Evolutionary conservation across 2,888 invertebrate genomes (phyloP).

Genomic region (Orgyia antiqua): DNA sequence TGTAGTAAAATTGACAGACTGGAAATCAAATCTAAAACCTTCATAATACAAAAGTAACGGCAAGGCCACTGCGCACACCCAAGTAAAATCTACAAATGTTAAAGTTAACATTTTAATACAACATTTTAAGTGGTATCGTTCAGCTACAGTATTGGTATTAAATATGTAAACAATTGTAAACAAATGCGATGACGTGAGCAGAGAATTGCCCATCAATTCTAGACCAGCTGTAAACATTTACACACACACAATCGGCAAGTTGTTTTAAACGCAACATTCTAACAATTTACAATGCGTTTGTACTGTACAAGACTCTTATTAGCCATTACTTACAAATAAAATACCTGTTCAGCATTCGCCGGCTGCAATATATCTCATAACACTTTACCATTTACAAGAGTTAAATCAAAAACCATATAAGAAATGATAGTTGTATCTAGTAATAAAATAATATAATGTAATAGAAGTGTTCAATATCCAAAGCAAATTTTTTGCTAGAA

Average conservation of each 20-base stretch:
- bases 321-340: slow-evolving; percentile 18
- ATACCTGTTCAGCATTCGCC: slow-evolving; percentile 6
- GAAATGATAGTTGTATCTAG: no score
- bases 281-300: slow-evolving; percentile 19
- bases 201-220: slow-evolving; percentile 26
- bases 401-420: no score
- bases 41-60: no score
- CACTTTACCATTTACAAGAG: no score
- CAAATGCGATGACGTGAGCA: slow-evolving; percentile 22
- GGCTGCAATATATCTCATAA: slow-evolving; percentile 14
- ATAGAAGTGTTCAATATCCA: no score
- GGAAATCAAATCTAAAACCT: no score
- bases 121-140: slow-evolving; percentile 2
- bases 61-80: no score
- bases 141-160: slow-evolving; percentile 5
- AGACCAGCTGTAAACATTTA: slow-evolving; percentile 22
- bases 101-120: no score
- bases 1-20: no score
- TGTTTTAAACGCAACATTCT: slow-evolving; percentile 22
- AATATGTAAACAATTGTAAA: slow-evolving; percentile 9
- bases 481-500: no score
- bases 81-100: no score
- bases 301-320: slow-evolving; percentile 17
- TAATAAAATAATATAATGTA: no score
- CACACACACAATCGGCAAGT: slow-evolving; percentile 27